These are phyloP conservation scores for Cololabis saira DNA, from an alignment of 2,113 vertebrate species.

Conservation along the genomic window DNA sequence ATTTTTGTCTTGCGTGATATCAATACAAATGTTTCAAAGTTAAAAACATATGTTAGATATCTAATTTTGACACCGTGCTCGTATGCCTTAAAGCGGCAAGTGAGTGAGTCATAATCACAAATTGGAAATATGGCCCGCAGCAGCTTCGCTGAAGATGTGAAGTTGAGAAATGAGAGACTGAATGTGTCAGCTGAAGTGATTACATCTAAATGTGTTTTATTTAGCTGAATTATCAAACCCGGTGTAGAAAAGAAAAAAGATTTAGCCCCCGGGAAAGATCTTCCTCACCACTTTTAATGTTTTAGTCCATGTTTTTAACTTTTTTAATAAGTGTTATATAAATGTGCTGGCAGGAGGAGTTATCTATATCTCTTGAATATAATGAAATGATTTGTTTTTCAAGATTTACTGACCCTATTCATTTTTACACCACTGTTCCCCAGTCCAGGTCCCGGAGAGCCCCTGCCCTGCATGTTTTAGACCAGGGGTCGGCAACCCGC, in stretches of 20 bases:
- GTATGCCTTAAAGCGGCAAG: background rate
- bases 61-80: background rate
- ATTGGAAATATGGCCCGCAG: constrained; percentile 22
- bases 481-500: no score
- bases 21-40: background rate
- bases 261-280: background rate
- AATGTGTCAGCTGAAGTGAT: constrained; percentile 27
- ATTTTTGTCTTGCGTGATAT: background rate
- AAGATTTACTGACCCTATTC: no score
- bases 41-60: no score
- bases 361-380: no score
- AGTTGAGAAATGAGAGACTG: constrained; percentile 7
- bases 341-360: no score
- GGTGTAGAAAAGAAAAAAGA: background rate
- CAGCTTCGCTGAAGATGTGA: constrained; percentile 16
- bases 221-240: background rate
- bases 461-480: no score
- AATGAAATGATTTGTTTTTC: no score
- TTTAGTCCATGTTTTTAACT: no score
- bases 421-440: no score
- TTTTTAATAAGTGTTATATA: no score
- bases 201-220: constrained; percentile 4
- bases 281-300: background rate
- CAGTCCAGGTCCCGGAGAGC: no score
- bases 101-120: constrained; percentile 25